A percentile compares a stretch with the other conserved stretches of the same genome.
Evolutionary conservation across 2,888 invertebrate genomes (phyloP).

Genomic region (Lithophane leautieri): DNA sequence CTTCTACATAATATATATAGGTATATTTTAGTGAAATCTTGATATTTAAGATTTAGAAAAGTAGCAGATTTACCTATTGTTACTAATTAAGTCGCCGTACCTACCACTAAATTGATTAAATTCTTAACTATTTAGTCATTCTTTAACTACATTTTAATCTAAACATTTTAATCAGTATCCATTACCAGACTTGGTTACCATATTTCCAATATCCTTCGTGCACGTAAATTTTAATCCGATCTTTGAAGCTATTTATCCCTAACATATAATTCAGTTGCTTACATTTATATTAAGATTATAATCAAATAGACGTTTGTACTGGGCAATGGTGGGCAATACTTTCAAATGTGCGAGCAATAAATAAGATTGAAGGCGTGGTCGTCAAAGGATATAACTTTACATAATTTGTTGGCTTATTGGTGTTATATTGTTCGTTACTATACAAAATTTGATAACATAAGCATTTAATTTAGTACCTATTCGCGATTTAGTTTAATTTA

Average conservation of each 20-base stretch:
- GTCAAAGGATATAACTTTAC: constrained; percentile 52
- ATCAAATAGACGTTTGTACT: constrained; percentile 45
- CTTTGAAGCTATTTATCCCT: constrained; percentile 49
- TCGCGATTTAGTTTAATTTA: constrained; percentile 17
- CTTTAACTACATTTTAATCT: constrained; percentile 6
- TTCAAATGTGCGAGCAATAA: constrained; percentile 52
- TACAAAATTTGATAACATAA: constrained; percentile 19
- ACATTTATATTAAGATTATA: constrained; percentile 55
- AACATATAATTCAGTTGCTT: constrained; percentile 50
- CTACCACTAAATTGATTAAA: constrained; percentile 16
- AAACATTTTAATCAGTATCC: constrained; percentile 28
- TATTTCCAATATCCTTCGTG: constrained; percentile 59
- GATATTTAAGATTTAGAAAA: too few species aligned
- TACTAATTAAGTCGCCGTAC: constrained; percentile 6
- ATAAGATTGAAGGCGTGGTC: constrained; percentile 53
- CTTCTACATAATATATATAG: too few species aligned
- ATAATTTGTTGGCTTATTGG: constrained; percentile 37
- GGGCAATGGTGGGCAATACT: constrained; percentile 35
- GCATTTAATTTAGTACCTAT: constrained; percentile 1
- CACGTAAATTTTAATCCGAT: constrained; percentile 50
- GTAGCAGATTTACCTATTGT: neutral
- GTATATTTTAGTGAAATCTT: too few species aligned
- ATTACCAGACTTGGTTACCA: constrained; percentile 37
- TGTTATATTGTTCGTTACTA: neutral
- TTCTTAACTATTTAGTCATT: constrained; percentile 44